phyloP scores from a whole-genome alignment of 2,113 vertebrate species.

The Sebastes schlegelii region DNA sequence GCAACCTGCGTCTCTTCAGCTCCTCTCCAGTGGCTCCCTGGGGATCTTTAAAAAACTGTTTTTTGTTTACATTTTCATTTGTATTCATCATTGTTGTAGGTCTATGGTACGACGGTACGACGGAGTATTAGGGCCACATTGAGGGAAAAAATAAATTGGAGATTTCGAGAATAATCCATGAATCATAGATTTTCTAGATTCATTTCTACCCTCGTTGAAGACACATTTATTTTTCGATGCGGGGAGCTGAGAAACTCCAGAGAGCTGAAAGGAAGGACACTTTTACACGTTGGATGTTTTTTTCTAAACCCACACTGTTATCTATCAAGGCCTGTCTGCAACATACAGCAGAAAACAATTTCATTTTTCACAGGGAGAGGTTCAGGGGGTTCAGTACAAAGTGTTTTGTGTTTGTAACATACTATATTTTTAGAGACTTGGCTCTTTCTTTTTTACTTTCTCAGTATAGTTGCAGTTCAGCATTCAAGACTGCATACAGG shows the following conservation, averaged over 20 bases:
- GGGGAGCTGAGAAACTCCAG: constrained; percentile 14
- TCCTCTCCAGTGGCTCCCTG: too few relatives aligned
- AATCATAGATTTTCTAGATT: constrained; percentile 57
- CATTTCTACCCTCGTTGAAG: constrained; percentile 25
- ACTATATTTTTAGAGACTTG: constrained; percentile 8
- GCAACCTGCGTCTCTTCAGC: too few relatives aligned
- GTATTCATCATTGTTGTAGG: too few relatives aligned
- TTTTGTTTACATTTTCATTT: too few relatives aligned
- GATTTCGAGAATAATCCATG: constrained; percentile 40
- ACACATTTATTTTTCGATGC: constrained; percentile 48
- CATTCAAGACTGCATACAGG: not conserved
- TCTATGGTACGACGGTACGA: too few relatives aligned
- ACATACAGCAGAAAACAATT: constrained; percentile 34
- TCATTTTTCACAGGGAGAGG: constrained; percentile 30
- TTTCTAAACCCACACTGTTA: constrained; percentile 26
- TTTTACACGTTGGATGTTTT: constrained; percentile 29
- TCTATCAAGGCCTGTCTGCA: constrained; percentile 42
- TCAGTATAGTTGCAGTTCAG: not conserved
- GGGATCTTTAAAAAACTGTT: too few relatives aligned
- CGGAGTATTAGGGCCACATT: too few relatives aligned
- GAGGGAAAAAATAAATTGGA: too few relatives aligned
- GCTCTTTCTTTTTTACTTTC: not conserved
- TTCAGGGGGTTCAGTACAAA: constrained; percentile 8
- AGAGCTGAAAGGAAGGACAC: constrained; percentile 48
- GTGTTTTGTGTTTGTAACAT: constrained; percentile 21